Evolutionary conservation across 2,888 invertebrate species (phyloP), one percentile per base, ranked within the genome.

Genomic region (Tinea semifulvella): DNA sequence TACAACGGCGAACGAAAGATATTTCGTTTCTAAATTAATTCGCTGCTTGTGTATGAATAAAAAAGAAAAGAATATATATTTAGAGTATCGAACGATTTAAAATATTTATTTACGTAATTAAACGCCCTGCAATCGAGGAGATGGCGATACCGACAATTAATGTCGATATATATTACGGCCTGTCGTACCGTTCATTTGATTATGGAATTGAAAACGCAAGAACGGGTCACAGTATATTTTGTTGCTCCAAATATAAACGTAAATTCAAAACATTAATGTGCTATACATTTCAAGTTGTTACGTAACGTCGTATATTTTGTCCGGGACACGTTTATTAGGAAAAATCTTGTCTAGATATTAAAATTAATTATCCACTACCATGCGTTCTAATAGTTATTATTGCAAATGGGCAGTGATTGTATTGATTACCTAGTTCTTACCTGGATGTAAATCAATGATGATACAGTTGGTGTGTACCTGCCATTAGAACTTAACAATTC

Each of bases 61-160:
- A 40, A 22, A 14, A 45, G 40, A 43, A 39, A n/a, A 28, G 11
- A 43, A 46, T 47, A 48, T 50, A 31, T 2, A 14, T 31, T 31
- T 14, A 14, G 11, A 31, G 14, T 50, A 54, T 61, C 60, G 60
- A 63, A 61, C 60, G 59, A 54, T 27, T 42, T 27, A 18, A 44
- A 55, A 60, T 60, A 63, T 62, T 63, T 61, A 65, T 62, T 61
- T 57, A 55, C 58, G 58, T 62, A 63, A 67, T 60, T 59, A 64
- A 65, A 63, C 61, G 60, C 61, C 60, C 59, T 57, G 28, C 61
- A 56, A 56, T 60, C 53, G 52, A 53, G 54, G 47, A 50, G 52
- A 45, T 45, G 38, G 44, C 44, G 44, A 45, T 45, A 39, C 39
- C 26, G 27, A 27, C 38, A 39, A 45, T 45, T 45, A 45, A 45